phyloP scores from a whole-genome alignment of 2,797 vertebrate genomes.

The Echiichthys vipera region DNA sequence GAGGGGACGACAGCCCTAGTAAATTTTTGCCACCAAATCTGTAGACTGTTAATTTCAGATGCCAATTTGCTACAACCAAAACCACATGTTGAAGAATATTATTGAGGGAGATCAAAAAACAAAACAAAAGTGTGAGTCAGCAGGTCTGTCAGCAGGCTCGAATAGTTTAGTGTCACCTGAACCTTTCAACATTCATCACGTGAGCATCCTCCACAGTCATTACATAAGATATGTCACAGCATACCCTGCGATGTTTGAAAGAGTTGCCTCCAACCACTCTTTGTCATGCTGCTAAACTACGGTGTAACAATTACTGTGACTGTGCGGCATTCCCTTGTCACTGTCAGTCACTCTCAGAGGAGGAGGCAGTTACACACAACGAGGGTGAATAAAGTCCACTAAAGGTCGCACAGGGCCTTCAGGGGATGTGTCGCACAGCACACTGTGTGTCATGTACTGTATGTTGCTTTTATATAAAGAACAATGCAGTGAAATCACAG shows the following conservation, averaged over 20 bases:
- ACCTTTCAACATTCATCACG: background rate
- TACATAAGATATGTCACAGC: constrained; percentile 51
- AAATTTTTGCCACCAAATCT: background rate
- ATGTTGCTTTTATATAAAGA: constrained; percentile 9
- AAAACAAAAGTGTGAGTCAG: background rate
- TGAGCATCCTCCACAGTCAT: constrained; percentile 29
- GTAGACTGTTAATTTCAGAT: background rate
- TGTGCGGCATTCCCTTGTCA: constrained; percentile 58
- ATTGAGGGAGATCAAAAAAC: background rate
- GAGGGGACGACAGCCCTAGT: too few species aligned
- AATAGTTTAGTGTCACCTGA: background rate
- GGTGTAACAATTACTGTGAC: constrained; percentile 53
- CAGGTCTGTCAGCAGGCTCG: background rate
- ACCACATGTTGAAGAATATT: background rate
- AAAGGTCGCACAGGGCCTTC: constrained; percentile 25
- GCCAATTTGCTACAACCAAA: background rate
- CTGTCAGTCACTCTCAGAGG: constrained; percentile 63
- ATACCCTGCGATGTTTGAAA: constrained; percentile 21
- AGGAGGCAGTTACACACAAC: constrained; percentile 33
- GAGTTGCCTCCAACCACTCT: constrained; percentile 26
- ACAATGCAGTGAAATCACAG: background rate
- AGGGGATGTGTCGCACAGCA: background rate
- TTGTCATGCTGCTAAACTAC: constrained; percentile 43
- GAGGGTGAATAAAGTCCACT: constrained; percentile 24
- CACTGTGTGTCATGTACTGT: background rate